Conservation (phyloP, 2,113 vertebrate species). For the Atractosteus spatula region DNA sequence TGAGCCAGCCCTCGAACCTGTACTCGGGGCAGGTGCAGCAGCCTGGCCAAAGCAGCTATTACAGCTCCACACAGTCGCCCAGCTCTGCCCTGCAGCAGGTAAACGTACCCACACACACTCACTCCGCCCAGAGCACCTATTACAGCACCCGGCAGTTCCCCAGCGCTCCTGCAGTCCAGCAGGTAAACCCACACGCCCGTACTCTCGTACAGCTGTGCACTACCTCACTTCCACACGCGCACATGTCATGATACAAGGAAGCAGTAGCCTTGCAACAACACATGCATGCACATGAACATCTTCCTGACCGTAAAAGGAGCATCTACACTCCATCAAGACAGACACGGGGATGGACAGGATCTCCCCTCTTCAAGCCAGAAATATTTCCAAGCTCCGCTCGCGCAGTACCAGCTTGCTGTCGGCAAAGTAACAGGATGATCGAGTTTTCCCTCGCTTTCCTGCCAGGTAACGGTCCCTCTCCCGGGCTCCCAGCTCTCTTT, state of each 20-base stretch:
- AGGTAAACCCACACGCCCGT: conserved; percentile 56
- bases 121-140: conserved; percentile 73
- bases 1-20: conserved; percentile 93
- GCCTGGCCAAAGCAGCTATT: conserved; percentile 92
- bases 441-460: not conserved
- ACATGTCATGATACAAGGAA: too few species aligned
- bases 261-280: too few species aligned
- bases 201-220: not conserved
- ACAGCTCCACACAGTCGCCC: conserved; percentile 91
- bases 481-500: conserved; percentile 89
- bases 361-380: too few species aligned
- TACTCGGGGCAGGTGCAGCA: conserved; percentile 95
- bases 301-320: too few species aligned
- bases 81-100: conserved; percentile 93
- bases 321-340: too few species aligned
- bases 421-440: not conserved
- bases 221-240: not conserved
- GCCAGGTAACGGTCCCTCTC: conserved; percentile 86
- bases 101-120: conserved; percentile 40
- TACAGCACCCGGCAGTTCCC: conserved; percentile 77
- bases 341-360: too few species aligned
- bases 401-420: too few species aligned
- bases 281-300: too few species aligned
- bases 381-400: too few species aligned
- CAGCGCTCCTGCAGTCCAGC: conserved; percentile 67